Evolutionary conservation across 2,797 vertebrate species (phyloP), one percentile per base, ranked within the genome.

Genomic region (Benthosema pterotum): DNA sequence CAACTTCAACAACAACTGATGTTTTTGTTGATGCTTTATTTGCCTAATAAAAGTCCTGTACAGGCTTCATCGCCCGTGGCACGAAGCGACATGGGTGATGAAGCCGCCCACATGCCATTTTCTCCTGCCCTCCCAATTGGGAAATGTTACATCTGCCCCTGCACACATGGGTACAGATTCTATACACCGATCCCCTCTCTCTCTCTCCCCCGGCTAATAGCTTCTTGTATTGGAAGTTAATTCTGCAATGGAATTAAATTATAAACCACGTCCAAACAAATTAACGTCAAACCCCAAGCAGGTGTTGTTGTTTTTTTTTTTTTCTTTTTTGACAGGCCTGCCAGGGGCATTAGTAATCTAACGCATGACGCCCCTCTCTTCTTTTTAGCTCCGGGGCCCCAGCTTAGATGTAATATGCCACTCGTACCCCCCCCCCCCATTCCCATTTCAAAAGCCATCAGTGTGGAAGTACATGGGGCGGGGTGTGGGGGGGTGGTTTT

Each of bases 241-340:
- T 88, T 93, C 86, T 83, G 45, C 52, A 13, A 63, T 82, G 63
- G 65, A 86, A 93, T 94, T 88, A 87, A 92, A 92, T 93, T 91
- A 88, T 89, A 91, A 92, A 87, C 75, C 75, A 63, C 79, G 79
- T 93, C 84, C 91, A 90, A 93, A 91, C 79, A 87, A 81, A 89
- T 93, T 90, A 92, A 77, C 62, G 72, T 94, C 91, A 93, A 88
- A 61, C 51, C n/a, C 60, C 75, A 83, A 92, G 82, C 87, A 91
- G 83, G 74, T 87, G 88, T 80, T 74, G n/a, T n/a, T n/a, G n/a
- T n/a, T n/a, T n/a, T n/a, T n/a, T n/a, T n/a, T n/a, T n/a, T n/a
- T n/a, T n/a, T n/a, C n/a, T 63, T 67, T 85, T 91, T 90, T 78
- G 65, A 92, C 79, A 87, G 70, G 77, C 74, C n/a, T n/a, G n/a